Conservation (phyloP, 1,140 invertebrate genomes). For the Hyles vespertilio region DNA sequence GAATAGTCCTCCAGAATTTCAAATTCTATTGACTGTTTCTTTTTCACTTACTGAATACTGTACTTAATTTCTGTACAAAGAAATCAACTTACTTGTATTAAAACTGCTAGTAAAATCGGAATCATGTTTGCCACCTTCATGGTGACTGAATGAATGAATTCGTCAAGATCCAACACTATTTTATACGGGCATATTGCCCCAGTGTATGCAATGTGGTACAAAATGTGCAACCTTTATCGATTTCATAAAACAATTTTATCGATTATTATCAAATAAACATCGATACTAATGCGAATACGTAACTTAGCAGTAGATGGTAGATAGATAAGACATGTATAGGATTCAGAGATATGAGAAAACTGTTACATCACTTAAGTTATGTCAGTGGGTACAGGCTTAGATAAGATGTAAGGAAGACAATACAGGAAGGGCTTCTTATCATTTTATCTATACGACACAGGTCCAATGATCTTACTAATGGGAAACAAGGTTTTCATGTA, state of each 20-base stretch:
- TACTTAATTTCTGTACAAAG: neutral
- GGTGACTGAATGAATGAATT: constrained; percentile 27
- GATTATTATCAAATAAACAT: neutral
- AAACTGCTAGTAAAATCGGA: constrained; percentile 32
- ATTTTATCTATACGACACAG: too few relatives aligned
- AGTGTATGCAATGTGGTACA: constrained; percentile 32
- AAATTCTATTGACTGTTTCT: too few relatives aligned
- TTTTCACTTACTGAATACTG: too few relatives aligned
- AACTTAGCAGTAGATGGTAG: constrained; percentile 2
- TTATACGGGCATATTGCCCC: constrained; percentile 48
- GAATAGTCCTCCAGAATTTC: too few relatives aligned
- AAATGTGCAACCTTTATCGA: constrained; percentile 22
- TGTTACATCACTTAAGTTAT: constrained; percentile 8
- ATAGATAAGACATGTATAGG: constrained; percentile 7
- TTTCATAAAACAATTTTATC: constrained; percentile 9
- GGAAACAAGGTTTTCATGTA: too few relatives aligned
- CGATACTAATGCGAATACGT: neutral
- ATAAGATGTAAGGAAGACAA: too few relatives aligned
- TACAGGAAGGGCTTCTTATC: too few relatives aligned
- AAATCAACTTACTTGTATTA: constrained; percentile 41
- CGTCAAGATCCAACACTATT: constrained; percentile 20
- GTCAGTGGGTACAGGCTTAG: constrained; percentile 2
- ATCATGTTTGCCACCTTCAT: constrained; percentile 36
- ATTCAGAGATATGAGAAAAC: neutral
- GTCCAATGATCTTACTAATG: too few relatives aligned